Base-by-base conservation (phyloP, 2,888 invertebrate genomes). In the Acanthoscelides obtectus region DNA sequence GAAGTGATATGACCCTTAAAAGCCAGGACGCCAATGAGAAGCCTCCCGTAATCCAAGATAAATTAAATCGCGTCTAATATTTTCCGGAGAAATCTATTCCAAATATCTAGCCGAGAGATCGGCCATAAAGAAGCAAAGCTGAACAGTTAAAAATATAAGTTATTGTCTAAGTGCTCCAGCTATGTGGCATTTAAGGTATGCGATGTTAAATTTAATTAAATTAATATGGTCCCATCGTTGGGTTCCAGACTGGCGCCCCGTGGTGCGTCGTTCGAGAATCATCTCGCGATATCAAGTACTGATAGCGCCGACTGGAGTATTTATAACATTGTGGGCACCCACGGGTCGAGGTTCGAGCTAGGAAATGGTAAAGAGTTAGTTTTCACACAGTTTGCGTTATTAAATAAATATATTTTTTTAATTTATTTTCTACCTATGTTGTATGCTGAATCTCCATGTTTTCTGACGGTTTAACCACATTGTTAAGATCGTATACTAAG, bases 171-270 rank as follows among this genome's bases (percentile, higher is more conserved):
- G 77, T 78, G 79, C 76, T 75, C 76, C 74, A 79, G 80, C 81
- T 77, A 75, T 76, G 76, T 80, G 81, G 77, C 80, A 83, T 83
- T 80, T 80, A 76, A 83, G 79, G 81, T 81, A 84, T 83, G 83
- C 83, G 81, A 83, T 83, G 83, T 83, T 83, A 83, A 83, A 83
- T 84, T 83, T 83, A 84, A 84, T 84, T 84, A 83, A 84, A 84
- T 83, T 83, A 84, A 83, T 84, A 83, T 80, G 80, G 80, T 77
- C 79, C 80, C 78, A 17, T 67, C 66, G 76, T 74, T 75, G 77
- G 74, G 79, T 80, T 80, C 81, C 79, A 81, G 81, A 80, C 78
- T 76, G 80, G 78, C 78, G 75, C 75, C 80, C 82, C 79, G 82
- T 81, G 80, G 82, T 74, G 81, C 73, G 17, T 17, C 45, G 17